Conservation (phyloP, 2,113 vertebrate species). For the Apodemus speciosus region DNA sequence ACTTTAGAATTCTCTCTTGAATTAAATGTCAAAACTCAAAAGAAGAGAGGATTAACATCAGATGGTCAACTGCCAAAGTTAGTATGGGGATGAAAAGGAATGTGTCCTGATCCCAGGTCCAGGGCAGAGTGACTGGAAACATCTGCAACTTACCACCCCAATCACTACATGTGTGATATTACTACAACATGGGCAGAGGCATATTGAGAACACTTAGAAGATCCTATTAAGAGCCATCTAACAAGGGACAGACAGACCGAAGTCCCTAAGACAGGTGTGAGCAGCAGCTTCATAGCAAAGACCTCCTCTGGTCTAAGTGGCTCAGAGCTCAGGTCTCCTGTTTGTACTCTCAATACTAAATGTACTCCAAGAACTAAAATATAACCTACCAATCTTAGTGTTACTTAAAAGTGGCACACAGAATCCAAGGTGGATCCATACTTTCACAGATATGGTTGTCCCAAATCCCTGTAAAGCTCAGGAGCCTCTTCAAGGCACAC, state of each 20-base stretch:
- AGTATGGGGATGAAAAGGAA: neutral
- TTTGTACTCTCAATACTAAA: neutral
- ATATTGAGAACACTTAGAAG: neutral
- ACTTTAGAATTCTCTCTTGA: neutral
- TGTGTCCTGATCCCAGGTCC: too few relatives aligned
- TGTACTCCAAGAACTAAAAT: constrained; percentile 49
- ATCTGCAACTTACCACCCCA: neutral
- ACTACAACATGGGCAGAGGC: neutral
- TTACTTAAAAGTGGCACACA: constrained; percentile 51
- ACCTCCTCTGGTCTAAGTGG: neutral
- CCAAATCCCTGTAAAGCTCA: constrained; percentile 56
- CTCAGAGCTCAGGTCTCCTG: neutral
- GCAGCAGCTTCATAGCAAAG: neutral
- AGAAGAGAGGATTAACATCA: neutral
- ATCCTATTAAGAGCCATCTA: neutral
- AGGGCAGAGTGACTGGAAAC: neutral
- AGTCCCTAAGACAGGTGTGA: too few relatives aligned
- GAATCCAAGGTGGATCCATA: constrained; percentile 67
- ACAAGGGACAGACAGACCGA: neutral
- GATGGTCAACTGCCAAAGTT: neutral
- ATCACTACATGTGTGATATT: neutral
- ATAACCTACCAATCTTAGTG: constrained; percentile 61
- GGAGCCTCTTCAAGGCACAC: constrained; percentile 60
- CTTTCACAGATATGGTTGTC: constrained; percentile 62
- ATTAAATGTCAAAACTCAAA: neutral